A percentile compares a stretch with the other conserved stretches of the same genome.
Conservation (phyloP, 2,888 invertebrate genomes). For the Clusia tigrina region DNA sequence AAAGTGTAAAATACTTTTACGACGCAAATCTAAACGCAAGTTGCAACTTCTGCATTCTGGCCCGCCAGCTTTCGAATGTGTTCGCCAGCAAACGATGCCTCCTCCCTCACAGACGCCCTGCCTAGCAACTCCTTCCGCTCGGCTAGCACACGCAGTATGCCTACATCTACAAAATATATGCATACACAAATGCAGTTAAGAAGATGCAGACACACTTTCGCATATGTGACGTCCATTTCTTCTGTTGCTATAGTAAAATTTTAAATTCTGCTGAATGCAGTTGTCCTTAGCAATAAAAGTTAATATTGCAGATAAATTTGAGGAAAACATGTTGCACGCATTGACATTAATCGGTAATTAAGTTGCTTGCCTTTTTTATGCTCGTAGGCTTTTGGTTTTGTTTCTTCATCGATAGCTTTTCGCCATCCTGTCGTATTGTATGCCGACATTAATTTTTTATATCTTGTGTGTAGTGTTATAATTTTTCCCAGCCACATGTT, state of each 20-base stretch:
- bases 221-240: no score
- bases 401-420: background rate
- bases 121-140: background rate
- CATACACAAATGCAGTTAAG: no score
- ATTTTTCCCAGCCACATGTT: background rate
- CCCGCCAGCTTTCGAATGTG: no score
- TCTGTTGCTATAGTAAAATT: no score
- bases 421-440: background rate
- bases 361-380: slow-evolving; percentile 36
- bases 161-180: background rate
- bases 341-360: slow-evolving; percentile 62
- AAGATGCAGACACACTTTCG: no score
- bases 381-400: background rate
- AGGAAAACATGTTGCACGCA: slow-evolving; percentile 60
- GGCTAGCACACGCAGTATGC: background rate
- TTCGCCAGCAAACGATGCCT: no score
- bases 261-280: no score
- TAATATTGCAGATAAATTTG: slow-evolving; percentile 61
- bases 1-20: slow-evolving; percentile 51
- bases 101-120: no score
- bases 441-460: background rate
- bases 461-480: background rate
- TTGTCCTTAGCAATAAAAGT: slow-evolving; percentile 59
- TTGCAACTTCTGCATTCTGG: no score
- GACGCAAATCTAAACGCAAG: slow-evolving; percentile 30